Conservation (phyloP, 1,140 invertebrate species). For the Caenorhabditis inopinata region DNA sequence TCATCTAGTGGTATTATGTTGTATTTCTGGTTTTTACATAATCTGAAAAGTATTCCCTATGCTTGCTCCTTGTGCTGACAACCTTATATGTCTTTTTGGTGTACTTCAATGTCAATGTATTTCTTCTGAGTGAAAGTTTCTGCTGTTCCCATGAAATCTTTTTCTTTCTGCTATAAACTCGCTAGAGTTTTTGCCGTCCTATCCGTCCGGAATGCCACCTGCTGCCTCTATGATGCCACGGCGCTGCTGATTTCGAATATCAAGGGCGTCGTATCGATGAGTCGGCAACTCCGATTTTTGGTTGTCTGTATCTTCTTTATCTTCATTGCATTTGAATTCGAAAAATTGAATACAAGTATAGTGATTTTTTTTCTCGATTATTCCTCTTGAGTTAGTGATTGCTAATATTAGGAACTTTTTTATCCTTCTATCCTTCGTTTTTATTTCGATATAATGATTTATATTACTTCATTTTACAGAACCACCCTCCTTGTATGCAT, state of each 20-base stretch:
- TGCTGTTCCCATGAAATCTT: neutral
- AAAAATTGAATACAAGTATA: no score
- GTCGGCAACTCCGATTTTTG: neutral
- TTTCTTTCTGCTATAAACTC: neutral
- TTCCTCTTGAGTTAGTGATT: neutral
- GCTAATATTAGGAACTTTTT: neutral
- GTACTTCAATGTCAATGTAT: no score
- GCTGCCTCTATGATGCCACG: neutral
- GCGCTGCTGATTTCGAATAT: neutral
- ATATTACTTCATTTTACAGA: neutral
- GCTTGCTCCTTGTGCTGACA: neutral
- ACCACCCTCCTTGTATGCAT: constrained; percentile 3
- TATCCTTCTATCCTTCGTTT: neutral
- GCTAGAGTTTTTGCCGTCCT: no score
- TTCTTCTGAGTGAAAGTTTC: no score
- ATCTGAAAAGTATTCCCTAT: neutral
- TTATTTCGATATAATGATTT: neutral
- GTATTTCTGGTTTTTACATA: neutral
- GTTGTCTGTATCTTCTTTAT: neutral
- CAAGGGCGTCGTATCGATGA: neutral
- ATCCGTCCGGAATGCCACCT: neutral
- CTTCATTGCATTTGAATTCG: neutral
- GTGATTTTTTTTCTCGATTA: no score
- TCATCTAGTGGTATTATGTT: no score
- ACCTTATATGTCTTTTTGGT: neutral